Base-by-base conservation (phyloP, 2,113 vertebrate species). In the Apteryx owenii region DNA sequence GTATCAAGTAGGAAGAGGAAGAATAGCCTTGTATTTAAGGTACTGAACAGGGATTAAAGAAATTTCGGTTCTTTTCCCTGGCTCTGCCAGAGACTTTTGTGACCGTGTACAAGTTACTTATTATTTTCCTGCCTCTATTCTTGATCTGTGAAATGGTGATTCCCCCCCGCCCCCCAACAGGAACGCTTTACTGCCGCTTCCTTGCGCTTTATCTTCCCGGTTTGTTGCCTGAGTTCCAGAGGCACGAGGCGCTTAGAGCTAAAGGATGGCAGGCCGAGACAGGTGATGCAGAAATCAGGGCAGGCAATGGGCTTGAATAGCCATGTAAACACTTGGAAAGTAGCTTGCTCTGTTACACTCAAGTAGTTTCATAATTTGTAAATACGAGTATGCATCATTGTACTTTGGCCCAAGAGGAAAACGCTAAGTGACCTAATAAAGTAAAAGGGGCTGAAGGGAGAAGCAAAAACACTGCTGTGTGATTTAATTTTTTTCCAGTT, bases 1-100 rank as follows among this genome's bases (percentile, higher is more conserved):
- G 80, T 96, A 96, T 94, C 96, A 96, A 94, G 96, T 95, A 97
- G 96, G 94, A 97, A 97, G 95, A 95, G 92, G 89, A 96, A 96
- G 92, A 96, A 96, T 97, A 96, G 96, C 93, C 93, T 83, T 70
- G 80, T 96, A 91, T 95, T 96, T 97, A 96, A 97, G 95, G 95
- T 88, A 95, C 94, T 85, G 95, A 96, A 81, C 94, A 50, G 88
- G 95, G 89, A 96, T 95, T 96, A 95, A 92, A 95, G 96, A 95
- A 95, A 96, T 96, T 96, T 95, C 85, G 64, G 95, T 85, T 91
- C 91, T 83, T 90, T 91, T 93, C 84, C 95, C 65, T 75, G 53
- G 79, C 97, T 95, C 95, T 95, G 95, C 91, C 95, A 97, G 96
- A 95, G 97, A 96, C 95, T 91, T 92, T 56, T 95, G 81, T 95